Percentiles rank a stretch among this genome's conserved stretches.
phyloP scores from a whole-genome alignment of 2,888 invertebrate genomes.

The Rhagophthalmus giganteus region DNA sequence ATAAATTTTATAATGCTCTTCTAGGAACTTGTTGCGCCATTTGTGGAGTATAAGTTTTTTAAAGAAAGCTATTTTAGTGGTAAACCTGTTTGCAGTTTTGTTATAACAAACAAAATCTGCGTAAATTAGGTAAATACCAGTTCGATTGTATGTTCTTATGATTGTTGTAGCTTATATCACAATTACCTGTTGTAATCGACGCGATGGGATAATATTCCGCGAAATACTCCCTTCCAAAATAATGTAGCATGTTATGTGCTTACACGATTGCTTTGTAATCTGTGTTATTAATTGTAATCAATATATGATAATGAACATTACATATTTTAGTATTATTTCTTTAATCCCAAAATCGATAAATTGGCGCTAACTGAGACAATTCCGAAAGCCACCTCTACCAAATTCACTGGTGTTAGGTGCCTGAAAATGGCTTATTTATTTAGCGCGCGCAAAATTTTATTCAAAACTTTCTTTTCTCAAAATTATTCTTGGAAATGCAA shows the following conservation, averaged over 20 bases:
- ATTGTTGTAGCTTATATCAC: constrained; percentile 50
- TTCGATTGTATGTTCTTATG: constrained; percentile 50
- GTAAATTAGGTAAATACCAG: constrained; percentile 31
- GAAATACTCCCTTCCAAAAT: constrained; percentile 43
- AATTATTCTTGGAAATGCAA: no score
- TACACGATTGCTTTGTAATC: constrained; percentile 50
- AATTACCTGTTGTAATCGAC: constrained; percentile 40
- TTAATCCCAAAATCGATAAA: no score
- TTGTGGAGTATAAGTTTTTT: constrained; percentile 21
- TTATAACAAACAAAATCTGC: constrained; percentile 16
- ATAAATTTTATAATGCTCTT: constrained; percentile 21
- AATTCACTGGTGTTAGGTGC: no score
- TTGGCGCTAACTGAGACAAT: no score
- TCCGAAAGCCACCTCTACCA: no score
- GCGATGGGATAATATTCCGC: constrained; percentile 43
- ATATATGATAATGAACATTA: constrained; percentile 35
- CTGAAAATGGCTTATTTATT: no score
- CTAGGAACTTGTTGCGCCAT: constrained; percentile 24
- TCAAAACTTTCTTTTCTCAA: no score
- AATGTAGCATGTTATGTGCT: constrained; percentile 52
- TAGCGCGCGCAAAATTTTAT: no score
- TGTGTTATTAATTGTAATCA: constrained; percentile 51
- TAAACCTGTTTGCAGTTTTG: constrained; percentile 25
- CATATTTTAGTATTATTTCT: no score
- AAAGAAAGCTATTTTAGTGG: constrained; percentile 23